phyloP scores from a whole-genome alignment of 2,888 invertebrate genomes.

The Andrena minutula region DNA sequence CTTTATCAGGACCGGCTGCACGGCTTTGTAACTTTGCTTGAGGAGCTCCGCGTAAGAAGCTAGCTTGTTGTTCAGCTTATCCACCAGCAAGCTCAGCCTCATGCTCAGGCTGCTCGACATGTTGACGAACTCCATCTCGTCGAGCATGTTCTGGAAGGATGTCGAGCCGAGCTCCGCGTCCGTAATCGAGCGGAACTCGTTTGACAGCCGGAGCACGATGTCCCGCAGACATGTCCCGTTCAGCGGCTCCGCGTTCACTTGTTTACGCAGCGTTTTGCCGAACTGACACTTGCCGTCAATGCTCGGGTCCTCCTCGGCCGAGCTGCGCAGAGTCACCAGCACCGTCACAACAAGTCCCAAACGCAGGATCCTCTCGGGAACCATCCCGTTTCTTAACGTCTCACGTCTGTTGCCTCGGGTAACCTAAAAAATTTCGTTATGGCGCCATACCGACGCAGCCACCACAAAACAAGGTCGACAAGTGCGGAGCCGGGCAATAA shows the following conservation, averaged over 20 bases:
- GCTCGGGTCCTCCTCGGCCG: slow-evolving; percentile 20
- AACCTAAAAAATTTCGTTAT: slow-evolving; percentile 60
- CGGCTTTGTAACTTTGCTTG: slow-evolving; percentile 74
- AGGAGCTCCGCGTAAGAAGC: slow-evolving; percentile 75
- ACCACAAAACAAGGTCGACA: slow-evolving; percentile 58
- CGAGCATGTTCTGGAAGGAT: slow-evolving; percentile 79
- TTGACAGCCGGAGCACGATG: slow-evolving; percentile 79
- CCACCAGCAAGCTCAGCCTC: slow-evolving; percentile 74
- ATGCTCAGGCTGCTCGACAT: slow-evolving; percentile 71
- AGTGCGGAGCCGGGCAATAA: slow-evolving; percentile 46
- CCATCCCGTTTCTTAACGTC: slow-evolving; percentile 37
- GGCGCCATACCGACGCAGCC: slow-evolving; percentile 37
- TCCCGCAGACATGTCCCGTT: slow-evolving; percentile 82
- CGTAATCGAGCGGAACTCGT: slow-evolving; percentile 71
- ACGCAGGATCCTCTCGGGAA: slow-evolving; percentile 37
- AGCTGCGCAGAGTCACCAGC: slow-evolving; percentile 14
- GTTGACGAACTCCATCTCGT: slow-evolving; percentile 78
- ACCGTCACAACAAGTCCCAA: slow-evolving; percentile 28
- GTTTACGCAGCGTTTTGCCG: slow-evolving; percentile 79
- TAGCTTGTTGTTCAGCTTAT: slow-evolving; percentile 79
- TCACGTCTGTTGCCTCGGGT: slow-evolving; percentile 24
- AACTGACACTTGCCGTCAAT: slow-evolving; percentile 75
- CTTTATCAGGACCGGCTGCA: slow-evolving; percentile 75
- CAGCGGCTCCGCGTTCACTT: slow-evolving; percentile 80
- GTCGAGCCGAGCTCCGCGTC: slow-evolving; percentile 81